Base-by-base conservation (phyloP, 1,140 invertebrate species). In the Aplysia californica region DNA sequence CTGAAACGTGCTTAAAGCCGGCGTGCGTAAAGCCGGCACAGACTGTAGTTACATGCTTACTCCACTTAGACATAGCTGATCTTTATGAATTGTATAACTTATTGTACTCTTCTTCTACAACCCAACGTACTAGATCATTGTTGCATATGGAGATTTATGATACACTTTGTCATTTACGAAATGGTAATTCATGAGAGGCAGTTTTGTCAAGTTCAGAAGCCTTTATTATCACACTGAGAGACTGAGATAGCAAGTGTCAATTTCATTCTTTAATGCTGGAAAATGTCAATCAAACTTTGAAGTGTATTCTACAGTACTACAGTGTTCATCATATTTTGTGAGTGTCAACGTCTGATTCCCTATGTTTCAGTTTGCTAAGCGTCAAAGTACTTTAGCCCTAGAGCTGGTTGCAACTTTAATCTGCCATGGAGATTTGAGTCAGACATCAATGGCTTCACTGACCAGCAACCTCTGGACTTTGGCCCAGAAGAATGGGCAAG, bases 391-490 rank as follows among this genome's bases (percentile, higher is more conserved):
- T 72, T 86, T 96, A 3, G 92, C 94, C 0, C 84, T 96, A 39
- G 94, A 96, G 74, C 85, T 97, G 38, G 94, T 96, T 80, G 91
- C 93, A 84, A 92, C 93, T 26, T 92, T 96, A n/a, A 88, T 94
- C 3, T 89, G 92, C 10, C 92, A 94, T 86, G 93, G 92, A 0
- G 93, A 96, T 88, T 84, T 96, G n/a, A 89, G 89, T 29, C 65
- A 87, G 38, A 89, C 92, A 55, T 87, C 91, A 4, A 90, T 95
- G 80, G 90, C 92, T 0, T 92, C 90, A 39, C 89, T 97, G 44
- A 93, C 94, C 33, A 82, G 93, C 0, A 96, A 96, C 88, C 90
- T 97, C 15, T 96, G 95, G 95, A 91, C 93, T 78, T 89, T 96
- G 67, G 92, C 93, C n/a, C 90, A 92, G 69, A 94, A 93, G 85